A percentile compares a stretch with the other conserved stretches of the same genome.
These are phyloP conservation scores for Artemisiospiza belli DNA, from an alignment of 2,113 vertebrate species.

Conservation along the genomic window DNA sequence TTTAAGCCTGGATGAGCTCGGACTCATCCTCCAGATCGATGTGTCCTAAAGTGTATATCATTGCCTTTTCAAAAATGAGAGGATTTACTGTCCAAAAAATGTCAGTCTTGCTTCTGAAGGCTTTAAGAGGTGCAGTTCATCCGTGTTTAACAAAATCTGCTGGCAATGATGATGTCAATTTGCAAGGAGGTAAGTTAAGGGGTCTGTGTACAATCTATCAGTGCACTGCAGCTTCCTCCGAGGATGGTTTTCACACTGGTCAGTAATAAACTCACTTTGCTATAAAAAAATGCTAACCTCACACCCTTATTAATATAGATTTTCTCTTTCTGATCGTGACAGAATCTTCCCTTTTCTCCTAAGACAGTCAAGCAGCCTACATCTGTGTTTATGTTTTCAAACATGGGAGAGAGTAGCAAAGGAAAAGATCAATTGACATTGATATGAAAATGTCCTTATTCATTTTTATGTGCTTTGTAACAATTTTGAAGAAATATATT, in stretches of 20 bases:
- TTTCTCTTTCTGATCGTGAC: background rate
- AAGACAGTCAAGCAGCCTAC: background rate
- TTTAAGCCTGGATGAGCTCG: slow-evolving; percentile 59
- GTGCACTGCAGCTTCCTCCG: background rate
- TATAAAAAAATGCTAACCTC: background rate
- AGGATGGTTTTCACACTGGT: background rate
- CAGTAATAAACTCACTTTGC: background rate
- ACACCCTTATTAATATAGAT: background rate
- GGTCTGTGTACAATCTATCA: background rate
- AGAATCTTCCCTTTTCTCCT: background rate
- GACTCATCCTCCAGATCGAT: slow-evolving; percentile 39
- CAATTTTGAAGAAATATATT: background rate
- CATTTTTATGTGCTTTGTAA: background rate
- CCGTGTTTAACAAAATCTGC: slow-evolving; percentile 27
- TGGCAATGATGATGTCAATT: slow-evolving; percentile 36
- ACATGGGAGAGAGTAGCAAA: background rate
- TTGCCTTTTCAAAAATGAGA: slow-evolving; percentile 48
- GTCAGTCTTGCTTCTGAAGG: slow-evolving; percentile 35
- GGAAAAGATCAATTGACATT: background rate
- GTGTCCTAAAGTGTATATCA: slow-evolving; percentile 13
- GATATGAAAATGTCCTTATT: background rate
- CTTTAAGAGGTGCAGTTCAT: slow-evolving; percentile 40
- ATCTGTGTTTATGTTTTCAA: background rate
- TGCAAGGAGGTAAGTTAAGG: slow-evolving; percentile 16
- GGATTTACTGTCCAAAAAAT: slow-evolving; percentile 46